phyloP scores from a whole-genome alignment of 1,140 invertebrate species.

The Diachasmimorpha longicaudata region DNA sequence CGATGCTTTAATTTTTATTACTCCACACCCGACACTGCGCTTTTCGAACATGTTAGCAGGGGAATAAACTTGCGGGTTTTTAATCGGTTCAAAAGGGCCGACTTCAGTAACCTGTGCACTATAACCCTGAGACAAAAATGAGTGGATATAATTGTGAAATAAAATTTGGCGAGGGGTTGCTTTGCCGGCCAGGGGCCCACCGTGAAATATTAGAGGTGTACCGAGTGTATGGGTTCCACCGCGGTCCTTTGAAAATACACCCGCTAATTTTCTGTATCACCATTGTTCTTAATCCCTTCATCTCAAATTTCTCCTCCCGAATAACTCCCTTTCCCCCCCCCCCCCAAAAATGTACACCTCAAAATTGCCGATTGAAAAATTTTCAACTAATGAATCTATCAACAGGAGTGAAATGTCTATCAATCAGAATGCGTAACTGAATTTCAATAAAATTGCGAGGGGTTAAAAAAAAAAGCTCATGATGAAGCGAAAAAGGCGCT shows the following conservation, averaged over 20 bases:
- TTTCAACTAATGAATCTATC: neutral
- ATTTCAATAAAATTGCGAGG: neutral
- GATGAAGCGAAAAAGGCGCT: neutral
- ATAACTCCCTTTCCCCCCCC: no score
- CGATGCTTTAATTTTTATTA: constrained; percentile 40
- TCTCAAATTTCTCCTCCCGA: no score
- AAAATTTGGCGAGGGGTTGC: neutral
- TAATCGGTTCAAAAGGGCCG: constrained; percentile 26
- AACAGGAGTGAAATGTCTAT: neutral
- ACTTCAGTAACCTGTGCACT: constrained; percentile 23
- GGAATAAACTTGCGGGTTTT: constrained; percentile 4
- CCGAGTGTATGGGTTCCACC: neutral
- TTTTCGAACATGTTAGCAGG: neutral
- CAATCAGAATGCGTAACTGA: neutral
- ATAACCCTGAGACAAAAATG: neutral
- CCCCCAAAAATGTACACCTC: neutral
- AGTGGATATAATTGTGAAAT: neutral
- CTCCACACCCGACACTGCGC: neutral
- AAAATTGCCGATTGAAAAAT: neutral
- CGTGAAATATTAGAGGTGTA: neutral
- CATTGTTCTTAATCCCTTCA: no score
- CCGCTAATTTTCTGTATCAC: no score
- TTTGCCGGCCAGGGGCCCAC: neutral
- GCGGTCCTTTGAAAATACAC: neutral
- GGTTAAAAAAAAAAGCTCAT: neutral